Percentiles rank a stretch among this genome's conserved stretches.
These are phyloP conservation scores for Rhyacichthys aspro DNA, from an alignment of 2,797 vertebrate genomes.

Conservation along the genomic window DNA sequence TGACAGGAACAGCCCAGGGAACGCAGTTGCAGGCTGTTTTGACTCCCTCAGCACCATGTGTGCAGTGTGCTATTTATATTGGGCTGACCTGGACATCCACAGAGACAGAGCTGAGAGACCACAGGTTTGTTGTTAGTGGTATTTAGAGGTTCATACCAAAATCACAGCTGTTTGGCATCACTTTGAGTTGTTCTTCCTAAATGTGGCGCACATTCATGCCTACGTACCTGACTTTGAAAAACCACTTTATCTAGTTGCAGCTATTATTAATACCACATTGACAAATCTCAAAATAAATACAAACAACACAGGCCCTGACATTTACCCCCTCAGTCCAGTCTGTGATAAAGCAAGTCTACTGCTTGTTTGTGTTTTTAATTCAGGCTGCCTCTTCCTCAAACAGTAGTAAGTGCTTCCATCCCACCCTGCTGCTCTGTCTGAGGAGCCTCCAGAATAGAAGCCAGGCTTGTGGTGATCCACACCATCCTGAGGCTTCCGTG, in stretches of 20 bases:
- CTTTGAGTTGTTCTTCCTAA: constrained; percentile 5
- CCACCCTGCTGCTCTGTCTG: constrained; percentile 54
- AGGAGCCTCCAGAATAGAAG: constrained; percentile 59
- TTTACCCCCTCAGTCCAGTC: constrained; percentile 47
- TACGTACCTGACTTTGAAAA: constrained; percentile 29
- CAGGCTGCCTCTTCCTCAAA: constrained; percentile 43
- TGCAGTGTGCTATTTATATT: constrained; percentile 76
- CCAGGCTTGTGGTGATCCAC: constrained; percentile 73
- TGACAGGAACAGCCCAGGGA: constrained; percentile 59
- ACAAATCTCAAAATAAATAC: constrained; percentile 38
- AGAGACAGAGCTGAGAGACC: constrained; percentile 45
- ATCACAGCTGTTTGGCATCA: constrained; percentile 12
- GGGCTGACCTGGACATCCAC: constrained; percentile 55
- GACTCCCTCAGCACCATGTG: constrained; percentile 57
- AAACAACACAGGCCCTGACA: constrained; percentile 23
- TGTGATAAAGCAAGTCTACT: constrained; percentile 43
- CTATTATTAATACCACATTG: constrained; percentile 12
- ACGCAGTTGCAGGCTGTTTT: constrained; percentile 57
- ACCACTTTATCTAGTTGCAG: no score
- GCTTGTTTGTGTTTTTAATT: constrained; percentile 71
- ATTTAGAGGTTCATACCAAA: constrained; percentile 24
- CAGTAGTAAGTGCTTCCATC: constrained; percentile 54
- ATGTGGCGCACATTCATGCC: constrained; percentile 9
- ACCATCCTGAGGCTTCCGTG: constrained; percentile 68
- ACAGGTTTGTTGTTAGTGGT: constrained; percentile 39